These are phyloP conservation scores for Saguinus midas DNA, from an alignment of 2,113 vertebrate species.

Conservation along the genomic window DNA sequence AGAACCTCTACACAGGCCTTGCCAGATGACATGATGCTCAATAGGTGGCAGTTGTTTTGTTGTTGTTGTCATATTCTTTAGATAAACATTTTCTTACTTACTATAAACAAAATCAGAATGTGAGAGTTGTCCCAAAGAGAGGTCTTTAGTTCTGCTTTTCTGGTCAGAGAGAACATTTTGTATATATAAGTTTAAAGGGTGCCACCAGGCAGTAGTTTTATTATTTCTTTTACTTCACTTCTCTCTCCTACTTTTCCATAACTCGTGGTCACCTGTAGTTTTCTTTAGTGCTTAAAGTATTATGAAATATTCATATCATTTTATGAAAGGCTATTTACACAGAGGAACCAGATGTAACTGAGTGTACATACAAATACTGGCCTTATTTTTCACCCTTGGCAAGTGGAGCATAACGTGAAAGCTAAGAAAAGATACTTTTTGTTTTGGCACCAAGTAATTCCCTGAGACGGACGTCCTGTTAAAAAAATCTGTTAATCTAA, in stretches of 20 bases:
- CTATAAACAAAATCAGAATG: neutral
- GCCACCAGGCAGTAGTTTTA: neutral
- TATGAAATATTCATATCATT: conserved; percentile 52
- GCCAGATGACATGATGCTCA: neutral
- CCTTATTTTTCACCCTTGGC: conserved; percentile 46
- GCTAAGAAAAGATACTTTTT: neutral
- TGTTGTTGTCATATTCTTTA: neutral
- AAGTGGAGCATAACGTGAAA: conserved; percentile 68
- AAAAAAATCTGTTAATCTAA: neutral
- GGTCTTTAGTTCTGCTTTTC: neutral
- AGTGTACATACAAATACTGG: conserved; percentile 39
- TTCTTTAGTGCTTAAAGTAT: conserved; percentile 18
- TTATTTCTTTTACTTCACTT: conserved; percentile 30
- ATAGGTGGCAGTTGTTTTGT: neutral
- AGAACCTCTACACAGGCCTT: neutral
- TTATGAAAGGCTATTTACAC: conserved; percentile 39
- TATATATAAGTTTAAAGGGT: conserved; percentile 18
- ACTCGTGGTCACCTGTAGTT: neutral
- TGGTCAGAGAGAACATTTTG: conserved; percentile 10
- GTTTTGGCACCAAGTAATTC: neutral
- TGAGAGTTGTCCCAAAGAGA: neutral
- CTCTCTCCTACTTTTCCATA: conserved; percentile 2
- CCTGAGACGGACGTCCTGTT: neutral
- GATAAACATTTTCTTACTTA: conserved; percentile 30
- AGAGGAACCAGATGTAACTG: conserved; percentile 28